A percentile compares a stretch with the other conserved stretches of the same genome.
phyloP scores from a whole-genome alignment of 2,113 vertebrate genomes.

The Esox niger region DNA sequence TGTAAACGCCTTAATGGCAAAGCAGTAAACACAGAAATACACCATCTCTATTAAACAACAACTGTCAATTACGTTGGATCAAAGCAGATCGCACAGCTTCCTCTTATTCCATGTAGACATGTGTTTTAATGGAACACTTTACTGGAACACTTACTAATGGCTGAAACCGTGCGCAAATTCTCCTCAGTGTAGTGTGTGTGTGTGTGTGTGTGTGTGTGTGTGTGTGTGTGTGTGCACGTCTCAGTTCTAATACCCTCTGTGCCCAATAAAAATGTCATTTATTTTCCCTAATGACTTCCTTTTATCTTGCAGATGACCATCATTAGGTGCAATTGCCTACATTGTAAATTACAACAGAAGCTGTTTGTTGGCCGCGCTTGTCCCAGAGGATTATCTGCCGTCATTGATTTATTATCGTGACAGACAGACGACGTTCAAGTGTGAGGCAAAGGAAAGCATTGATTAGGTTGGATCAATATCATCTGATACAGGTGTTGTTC shows the following conservation, averaged over 20 bases:
- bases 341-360: constrained; percentile 24
- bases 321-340: constrained; percentile 36
- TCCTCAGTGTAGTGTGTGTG: constrained; percentile 17
- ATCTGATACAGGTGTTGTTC: not conserved
- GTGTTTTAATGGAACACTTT: constrained; percentile 41
- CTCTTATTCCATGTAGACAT: constrained; percentile 24
- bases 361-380: not conserved
- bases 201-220: not conserved
- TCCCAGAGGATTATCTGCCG: not conserved
- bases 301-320: constrained; percentile 38
- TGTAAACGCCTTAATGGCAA: not conserved
- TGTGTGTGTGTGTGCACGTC: constrained; percentile 32
- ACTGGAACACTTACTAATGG: constrained; percentile 37
- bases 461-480: not conserved
- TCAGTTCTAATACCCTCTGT: constrained; percentile 37
- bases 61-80: not conserved
- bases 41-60: not conserved
- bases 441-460: not conserved
- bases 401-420: not conserved
- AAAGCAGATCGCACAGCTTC: not conserved
- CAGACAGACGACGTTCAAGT: not conserved
- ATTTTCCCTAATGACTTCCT: constrained; percentile 37
- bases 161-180: constrained; percentile 6
- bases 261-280: constrained; percentile 47
- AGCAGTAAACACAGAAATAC: no score